Conservation (phyloP, 2,888 invertebrate genomes). For the Fragum fragum region DNA sequence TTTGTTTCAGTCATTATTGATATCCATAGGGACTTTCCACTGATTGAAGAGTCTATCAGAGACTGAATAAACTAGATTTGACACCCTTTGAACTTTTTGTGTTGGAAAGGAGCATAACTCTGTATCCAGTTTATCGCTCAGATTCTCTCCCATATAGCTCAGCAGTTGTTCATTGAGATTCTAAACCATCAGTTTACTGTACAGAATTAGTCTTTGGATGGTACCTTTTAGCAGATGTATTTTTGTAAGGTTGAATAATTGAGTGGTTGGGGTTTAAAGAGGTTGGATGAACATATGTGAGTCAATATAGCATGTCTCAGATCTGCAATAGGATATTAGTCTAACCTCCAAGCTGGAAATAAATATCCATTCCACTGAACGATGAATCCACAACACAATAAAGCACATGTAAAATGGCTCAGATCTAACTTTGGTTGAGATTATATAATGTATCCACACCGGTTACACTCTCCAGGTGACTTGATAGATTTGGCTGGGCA, state of each 20-base stretch:
- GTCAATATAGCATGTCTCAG: background rate
- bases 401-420: conserved; percentile 5
- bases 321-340: background rate
- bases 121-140: conserved; percentile 20
- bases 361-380: background rate
- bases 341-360: background rate
- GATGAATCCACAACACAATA: background rate
- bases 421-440: background rate
- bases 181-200: too few species aligned
- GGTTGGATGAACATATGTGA: too few species aligned
- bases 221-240: too few species aligned
- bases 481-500: background rate
- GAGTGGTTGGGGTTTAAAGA: too few species aligned
- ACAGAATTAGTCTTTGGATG: too few species aligned
- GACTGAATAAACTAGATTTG: background rate
- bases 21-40: too few species aligned
- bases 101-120: conserved; percentile 45
- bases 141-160: background rate
- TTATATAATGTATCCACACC: background rate
- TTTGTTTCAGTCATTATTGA: too few species aligned
- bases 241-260: too few species aligned
- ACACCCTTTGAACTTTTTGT: conserved; percentile 43
- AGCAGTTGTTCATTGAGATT: too few species aligned
- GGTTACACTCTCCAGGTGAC: background rate
- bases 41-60: too few species aligned